Evolutionary conservation across 2,797 vertebrate species (phyloP), one percentile per base, ranked within the genome.

Genomic region (Heterohyrax brucei): DNA sequence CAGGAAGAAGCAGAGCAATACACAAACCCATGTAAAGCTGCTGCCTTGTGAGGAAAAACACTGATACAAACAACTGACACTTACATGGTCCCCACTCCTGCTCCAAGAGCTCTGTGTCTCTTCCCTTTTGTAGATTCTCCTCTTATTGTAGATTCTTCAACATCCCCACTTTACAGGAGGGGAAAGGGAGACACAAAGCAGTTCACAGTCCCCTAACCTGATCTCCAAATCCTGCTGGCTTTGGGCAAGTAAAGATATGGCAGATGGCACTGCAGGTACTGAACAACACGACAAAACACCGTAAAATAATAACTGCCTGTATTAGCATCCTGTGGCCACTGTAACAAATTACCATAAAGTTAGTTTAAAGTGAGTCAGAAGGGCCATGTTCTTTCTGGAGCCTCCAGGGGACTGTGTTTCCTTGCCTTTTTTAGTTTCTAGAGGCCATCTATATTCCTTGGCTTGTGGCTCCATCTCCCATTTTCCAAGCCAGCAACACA

Each of bases 101-200:
- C 56, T 50, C 70, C 70, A 73, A 62, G 30, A 91, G 62, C 1
- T 72, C 39, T 61, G 10, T 48, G 8, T 59, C 10, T 80, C 30
- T 30, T 30, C 16, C 70, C 39, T 72, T 33, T 14, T 39, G 33
- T 21, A 68, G 4, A 75, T 85, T 66, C 76, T 73, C 50, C 39
- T 39, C 39, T 39, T 39, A 39, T 14, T 39, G 33, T 21, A 68
- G 4, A 75, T 85, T 66, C 76, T 73, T 39, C 39, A 39, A 39
- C 50, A 91, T 26, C 48, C 39, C 53, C 14, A 78, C 46, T 86
- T 94, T 66, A 81, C 16, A 39, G 73, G 61, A 76, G 33, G 46
- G 72, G 44, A 75, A 92, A 79, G 9, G 80, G 86, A 86, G 75
- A 56, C 89, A 95, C 13, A 73, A 44, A 78, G 21, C 50, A 12